Conservation (phyloP, 2,888 invertebrate species). For the Chloroclystis v-ata region DNA sequence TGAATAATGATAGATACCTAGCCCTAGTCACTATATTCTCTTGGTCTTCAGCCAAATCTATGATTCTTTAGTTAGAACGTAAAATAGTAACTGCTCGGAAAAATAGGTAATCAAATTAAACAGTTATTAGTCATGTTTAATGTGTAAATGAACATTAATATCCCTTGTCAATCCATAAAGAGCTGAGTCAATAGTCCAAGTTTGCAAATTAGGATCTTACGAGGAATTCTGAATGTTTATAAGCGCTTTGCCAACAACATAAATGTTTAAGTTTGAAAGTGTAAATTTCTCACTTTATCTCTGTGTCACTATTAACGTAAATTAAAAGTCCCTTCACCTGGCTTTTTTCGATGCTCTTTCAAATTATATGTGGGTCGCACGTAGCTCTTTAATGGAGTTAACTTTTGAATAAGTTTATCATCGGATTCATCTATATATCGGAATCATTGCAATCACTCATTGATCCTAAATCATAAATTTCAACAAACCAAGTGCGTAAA, state of each 20-base stretch:
- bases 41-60: too few species aligned
- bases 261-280: conserved; percentile 65
- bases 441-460: too few species aligned
- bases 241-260: conserved; percentile 57
- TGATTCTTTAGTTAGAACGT: too few species aligned
- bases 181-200: conserved; percentile 14
- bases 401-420: too few species aligned
- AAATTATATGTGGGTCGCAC: conserved; percentile 15
- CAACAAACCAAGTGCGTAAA: too few species aligned
- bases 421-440: too few species aligned
- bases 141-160: background rate
- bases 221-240: conserved; percentile 48
- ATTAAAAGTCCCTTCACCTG: conserved; percentile 65
- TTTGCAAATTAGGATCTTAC: conserved; percentile 31
- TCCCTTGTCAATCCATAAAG: conserved; percentile 12
- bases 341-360: conserved; percentile 31
- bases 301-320: conserved; percentile 47
- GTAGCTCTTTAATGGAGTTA: background rate
- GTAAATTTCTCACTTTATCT: conserved; percentile 60
- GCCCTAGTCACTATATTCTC: too few species aligned
- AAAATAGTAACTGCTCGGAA: too few species aligned
- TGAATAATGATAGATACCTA: too few species aligned
- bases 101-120: too few species aligned
- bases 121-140: too few species aligned
- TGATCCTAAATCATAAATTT: too few species aligned